phyloP scores from a whole-genome alignment of 30 jellyfish, hydroid and myxozoan genomes.

The Nemopilema nomurai region DNA sequence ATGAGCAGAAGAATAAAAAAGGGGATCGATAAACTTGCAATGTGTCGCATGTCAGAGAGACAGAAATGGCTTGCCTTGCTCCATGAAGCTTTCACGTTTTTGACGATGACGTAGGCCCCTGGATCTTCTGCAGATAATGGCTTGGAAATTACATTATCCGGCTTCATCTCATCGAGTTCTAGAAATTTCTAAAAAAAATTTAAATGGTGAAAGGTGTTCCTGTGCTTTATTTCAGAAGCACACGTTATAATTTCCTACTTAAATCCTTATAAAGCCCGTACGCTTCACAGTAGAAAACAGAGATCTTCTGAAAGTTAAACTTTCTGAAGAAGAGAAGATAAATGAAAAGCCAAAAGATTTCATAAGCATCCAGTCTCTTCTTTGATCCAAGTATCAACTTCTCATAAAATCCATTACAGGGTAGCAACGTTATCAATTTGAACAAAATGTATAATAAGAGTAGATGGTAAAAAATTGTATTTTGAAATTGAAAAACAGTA shows the following conservation, averaged over 20 bases:
- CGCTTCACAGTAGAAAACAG: no score
- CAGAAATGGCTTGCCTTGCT: slow-evolving; percentile 21
- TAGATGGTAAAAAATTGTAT: no score
- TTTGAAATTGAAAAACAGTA: no score
- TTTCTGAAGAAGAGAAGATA: neutral
- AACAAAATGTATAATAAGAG: no score
- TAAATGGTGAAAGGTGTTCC: neutral
- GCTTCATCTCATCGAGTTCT: slow-evolving; percentile 38
- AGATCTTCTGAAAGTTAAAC: no score
- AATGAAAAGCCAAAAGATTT: neutral
- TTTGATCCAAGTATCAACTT: neutral
- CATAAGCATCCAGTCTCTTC: neutral
- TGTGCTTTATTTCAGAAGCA: neutral
- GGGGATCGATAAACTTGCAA: no score
- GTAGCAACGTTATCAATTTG: no score
- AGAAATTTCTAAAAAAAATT: slow-evolving; percentile 30
- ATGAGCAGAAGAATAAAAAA: no score
- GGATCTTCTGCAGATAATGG: slow-evolving; percentile 34
- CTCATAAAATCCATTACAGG: neutral
- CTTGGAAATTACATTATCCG: neutral
- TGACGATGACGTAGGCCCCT: slow-evolving; percentile 21
- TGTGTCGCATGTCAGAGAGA: no score
- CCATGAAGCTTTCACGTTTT: slow-evolving; percentile 44
- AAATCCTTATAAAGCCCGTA: no score
- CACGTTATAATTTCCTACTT: no score